Evolutionary conservation across 2,113 vertebrate genomes (phyloP).

Genomic region (Stegostoma tigrinum): DNA sequence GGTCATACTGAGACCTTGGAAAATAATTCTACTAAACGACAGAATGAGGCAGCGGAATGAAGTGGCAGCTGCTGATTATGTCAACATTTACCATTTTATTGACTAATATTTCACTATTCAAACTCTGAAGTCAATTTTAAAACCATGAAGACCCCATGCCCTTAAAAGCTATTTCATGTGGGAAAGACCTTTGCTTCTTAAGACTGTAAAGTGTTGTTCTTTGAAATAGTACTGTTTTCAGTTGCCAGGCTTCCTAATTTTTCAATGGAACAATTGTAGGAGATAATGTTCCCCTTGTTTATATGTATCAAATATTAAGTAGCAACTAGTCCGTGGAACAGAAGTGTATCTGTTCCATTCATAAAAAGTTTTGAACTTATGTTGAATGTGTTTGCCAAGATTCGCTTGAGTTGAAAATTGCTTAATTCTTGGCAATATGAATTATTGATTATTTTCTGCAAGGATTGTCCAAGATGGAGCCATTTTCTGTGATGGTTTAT

Average conservation of each 20-base stretch:
- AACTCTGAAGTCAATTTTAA: not conserved
- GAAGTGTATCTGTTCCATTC: not conserved
- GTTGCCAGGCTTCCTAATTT: not conserved
- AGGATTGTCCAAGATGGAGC: too few species aligned
- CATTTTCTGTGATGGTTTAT: not conserved
- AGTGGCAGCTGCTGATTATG: not conserved
- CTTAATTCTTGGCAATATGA: not conserved
- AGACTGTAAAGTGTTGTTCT: not conserved
- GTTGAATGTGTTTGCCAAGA: not conserved
- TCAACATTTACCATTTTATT: not conserved
- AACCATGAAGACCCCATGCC: not conserved
- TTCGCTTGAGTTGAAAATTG: not conserved
- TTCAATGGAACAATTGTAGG: not conserved
- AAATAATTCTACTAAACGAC: not conserved
- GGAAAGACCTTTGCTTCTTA: not conserved
- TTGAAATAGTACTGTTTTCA: not conserved
- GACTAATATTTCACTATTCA: not conserved
- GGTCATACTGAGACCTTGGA: not conserved
- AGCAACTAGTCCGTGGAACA: not conserved
- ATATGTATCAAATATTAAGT: not conserved
- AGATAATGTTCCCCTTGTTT: not conserved
- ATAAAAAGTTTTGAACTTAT: not conserved
- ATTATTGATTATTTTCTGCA: not conserved
- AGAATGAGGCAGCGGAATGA: not conserved
- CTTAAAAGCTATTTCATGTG: not conserved